A percentile compares a stretch with the other conserved stretches of the same genome.
These are phyloP conservation scores for Microplitis mediator DNA, from an alignment of 1,140 invertebrate genomes.

Conservation along the genomic window DNA sequence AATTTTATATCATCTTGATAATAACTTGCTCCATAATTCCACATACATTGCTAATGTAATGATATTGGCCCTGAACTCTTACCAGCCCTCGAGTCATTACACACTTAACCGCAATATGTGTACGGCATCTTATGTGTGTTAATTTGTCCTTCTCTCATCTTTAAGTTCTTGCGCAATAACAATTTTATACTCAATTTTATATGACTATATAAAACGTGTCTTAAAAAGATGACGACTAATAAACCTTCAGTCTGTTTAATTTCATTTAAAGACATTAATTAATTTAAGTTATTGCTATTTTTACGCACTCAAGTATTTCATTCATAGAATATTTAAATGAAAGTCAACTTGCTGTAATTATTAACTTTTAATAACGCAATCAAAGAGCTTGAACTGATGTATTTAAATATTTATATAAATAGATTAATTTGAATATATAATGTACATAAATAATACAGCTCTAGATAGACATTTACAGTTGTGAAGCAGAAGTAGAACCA, in stretches of 20 bases:
- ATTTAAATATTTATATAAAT: no score
- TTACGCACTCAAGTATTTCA: no score
- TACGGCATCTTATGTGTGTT: not conserved
- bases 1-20: not conserved
- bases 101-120: conserved; percentile 30
- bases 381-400: no score
- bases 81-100: conserved; percentile 17
- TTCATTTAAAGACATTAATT: no score
- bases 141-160: conserved; percentile 21
- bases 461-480: not conserved
- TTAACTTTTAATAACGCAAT: no score
- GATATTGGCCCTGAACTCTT: conserved; percentile 27
- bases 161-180: not conserved
- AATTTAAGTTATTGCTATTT: no score
- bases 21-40: not conserved
- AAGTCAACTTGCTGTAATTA: no score
- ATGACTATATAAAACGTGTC: no score
- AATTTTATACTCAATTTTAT: no score
- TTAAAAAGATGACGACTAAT: no score
- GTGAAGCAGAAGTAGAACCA: not conserved
- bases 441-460: not conserved
- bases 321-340: no score
- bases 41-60: not conserved
- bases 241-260: no score
- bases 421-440: not conserved